Evolutionary conservation across 1,140 invertebrate species (phyloP).

Genomic region (Panonychus citri): DNA sequence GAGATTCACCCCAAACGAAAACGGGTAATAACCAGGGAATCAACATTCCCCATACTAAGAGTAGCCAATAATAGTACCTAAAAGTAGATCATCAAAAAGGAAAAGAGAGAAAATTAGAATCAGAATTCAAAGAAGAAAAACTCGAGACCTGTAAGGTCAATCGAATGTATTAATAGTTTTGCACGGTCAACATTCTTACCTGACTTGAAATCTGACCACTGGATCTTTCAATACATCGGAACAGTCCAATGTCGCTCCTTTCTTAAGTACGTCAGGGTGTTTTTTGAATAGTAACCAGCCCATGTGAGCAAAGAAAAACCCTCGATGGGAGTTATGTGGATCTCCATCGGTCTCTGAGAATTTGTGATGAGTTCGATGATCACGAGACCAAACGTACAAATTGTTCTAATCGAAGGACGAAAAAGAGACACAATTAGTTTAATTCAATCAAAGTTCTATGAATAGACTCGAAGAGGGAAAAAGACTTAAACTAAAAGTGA

Average conservation of each 20-base stretch:
- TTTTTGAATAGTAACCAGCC: conserved; percentile 81
- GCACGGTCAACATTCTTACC: conserved; percentile 10
- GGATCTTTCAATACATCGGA: conserved; percentile 68
- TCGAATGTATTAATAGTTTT: background rate
- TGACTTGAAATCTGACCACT: conserved; percentile 63
- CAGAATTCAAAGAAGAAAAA: background rate
- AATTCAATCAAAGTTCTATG: background rate
- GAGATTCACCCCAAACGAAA: background rate
- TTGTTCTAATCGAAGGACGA: conserved; percentile 75
- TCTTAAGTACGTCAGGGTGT: conserved; percentile 64
- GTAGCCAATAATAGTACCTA: background rate
- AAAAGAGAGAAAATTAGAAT: background rate
- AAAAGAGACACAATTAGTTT: conserved; percentile 33
- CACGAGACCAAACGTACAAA: conserved; percentile 73
- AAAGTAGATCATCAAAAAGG: too few relatives aligned
- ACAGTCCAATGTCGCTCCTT: conserved; percentile 61
- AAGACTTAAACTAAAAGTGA: too few relatives aligned
- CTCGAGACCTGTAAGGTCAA: background rate
- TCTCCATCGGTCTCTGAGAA: conserved; percentile 87
- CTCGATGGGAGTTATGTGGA: conserved; percentile 76
- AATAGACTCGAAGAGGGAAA: too few relatives aligned
- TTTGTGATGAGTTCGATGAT: conserved; percentile 90
- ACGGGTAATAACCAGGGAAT: background rate
- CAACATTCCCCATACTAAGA: background rate
- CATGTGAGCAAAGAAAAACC: conserved; percentile 87